Evolutionary conservation across 2,113 vertebrate species (phyloP).

Genomic region (Macrotis lagotis): DNA sequence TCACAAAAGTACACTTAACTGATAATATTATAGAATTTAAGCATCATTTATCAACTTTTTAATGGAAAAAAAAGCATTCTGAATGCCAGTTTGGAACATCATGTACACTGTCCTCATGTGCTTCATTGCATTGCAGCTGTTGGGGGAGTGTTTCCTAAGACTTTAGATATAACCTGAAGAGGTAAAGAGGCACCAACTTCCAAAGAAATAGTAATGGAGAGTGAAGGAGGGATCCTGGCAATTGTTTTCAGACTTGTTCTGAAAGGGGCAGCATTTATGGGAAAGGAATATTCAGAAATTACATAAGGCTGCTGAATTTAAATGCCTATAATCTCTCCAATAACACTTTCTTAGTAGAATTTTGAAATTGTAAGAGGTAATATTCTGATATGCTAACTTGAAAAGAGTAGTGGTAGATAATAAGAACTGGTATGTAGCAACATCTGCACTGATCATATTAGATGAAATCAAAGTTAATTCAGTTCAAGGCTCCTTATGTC

Average conservation of each 20-base stretch:
- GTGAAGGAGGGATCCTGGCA: neutral
- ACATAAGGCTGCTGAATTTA: neutral
- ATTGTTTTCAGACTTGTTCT: neutral
- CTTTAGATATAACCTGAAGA: neutral
- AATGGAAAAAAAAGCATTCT: neutral
- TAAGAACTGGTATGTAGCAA: neutral
- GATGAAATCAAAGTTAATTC: slow-evolving; percentile 3
- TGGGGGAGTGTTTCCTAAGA: neutral
- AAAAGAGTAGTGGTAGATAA: neutral
- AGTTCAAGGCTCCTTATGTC: neutral
- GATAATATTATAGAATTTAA: neutral
- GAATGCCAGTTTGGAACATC: neutral
- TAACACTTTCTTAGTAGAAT: neutral
- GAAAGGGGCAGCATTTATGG: neutral
- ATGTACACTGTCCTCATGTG: neutral
- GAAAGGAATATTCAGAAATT: neutral
- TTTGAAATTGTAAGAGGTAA: neutral
- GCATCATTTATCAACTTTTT: neutral
- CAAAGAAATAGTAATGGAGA: neutral
- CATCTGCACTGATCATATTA: neutral
- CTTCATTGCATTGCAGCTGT: fast-evolving
- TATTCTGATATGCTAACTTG: slow-evolving; percentile 31
- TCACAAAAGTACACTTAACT: neutral
- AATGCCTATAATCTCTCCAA: neutral
- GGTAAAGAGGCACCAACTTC: too few species aligned